These are phyloP conservation scores for Stenichneumon culpator DNA, from an alignment of 2,888 invertebrate genomes.

Conservation along the genomic window DNA sequence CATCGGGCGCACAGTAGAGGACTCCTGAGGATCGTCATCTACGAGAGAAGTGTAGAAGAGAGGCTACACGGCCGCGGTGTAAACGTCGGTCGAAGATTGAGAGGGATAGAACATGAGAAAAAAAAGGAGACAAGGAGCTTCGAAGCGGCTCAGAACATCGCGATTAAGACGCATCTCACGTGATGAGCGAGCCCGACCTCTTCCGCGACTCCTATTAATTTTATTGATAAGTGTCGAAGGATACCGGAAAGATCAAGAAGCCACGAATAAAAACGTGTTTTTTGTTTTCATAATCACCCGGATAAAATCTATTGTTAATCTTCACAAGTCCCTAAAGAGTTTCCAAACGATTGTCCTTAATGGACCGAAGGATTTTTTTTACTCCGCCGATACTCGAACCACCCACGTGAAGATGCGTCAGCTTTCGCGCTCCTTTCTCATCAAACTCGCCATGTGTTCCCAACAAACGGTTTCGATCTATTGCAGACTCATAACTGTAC, in stretches of 20 bases:
- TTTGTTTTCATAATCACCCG: conserved; percentile 19
- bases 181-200: conserved; percentile 1
- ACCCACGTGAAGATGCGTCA: conserved; percentile 52
- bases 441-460: neutral
- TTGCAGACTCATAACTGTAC: neutral
- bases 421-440: conserved; percentile 15
- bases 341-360: conserved; percentile 43
- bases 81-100: conserved; percentile 14
- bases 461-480: neutral
- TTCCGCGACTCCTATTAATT: conserved; percentile 44
- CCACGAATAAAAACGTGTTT: conserved; percentile 22
- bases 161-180: conserved; percentile 46
- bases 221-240: conserved; percentile 41
- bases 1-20: conserved; percentile 37
- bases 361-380: conserved; percentile 28
- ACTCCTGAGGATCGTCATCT: conserved; percentile 24
- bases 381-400: conserved; percentile 21
- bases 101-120: conserved; percentile 17
- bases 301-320: conserved; percentile 36
- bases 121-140: conserved; percentile 15
- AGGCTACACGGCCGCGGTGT: neutral
- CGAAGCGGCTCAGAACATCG: neutral
- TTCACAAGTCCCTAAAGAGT: conserved; percentile 22
- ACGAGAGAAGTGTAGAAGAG: conserved; percentile 1
- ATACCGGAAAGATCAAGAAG: conserved; percentile 23